A percentile compares a stretch with the other conserved stretches of the same genome.
phyloP scores from a whole-genome alignment of 2,113 vertebrate species.

The Eidolon helvum region DNA sequence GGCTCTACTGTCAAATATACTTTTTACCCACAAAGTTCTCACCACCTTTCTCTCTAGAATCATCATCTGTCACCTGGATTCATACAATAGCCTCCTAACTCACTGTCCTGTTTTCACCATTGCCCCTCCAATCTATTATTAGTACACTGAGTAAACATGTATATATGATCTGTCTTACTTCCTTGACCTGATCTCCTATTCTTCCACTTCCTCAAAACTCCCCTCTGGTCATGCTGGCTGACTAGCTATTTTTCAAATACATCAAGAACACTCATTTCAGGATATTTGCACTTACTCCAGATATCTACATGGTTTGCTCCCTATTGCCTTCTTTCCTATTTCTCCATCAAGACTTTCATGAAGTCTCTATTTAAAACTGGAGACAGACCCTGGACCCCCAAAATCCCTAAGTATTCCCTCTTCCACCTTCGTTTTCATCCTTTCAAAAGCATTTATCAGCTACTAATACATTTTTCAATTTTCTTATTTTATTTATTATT shows the following conservation, averaged over 20 bases:
- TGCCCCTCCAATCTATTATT: background rate
- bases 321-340: background rate
- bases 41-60: background rate
- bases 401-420: background rate
- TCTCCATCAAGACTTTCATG: background rate
- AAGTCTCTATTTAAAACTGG: background rate
- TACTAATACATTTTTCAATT: background rate
- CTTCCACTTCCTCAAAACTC: background rate
- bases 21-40: background rate
- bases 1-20: background rate
- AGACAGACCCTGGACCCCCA: background rate
- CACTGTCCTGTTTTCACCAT: background rate
- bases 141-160: background rate
- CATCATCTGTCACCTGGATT: background rate
- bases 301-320: background rate
- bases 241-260: background rate
- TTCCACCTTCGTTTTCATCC: background rate
- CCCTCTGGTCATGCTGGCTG: background rate
- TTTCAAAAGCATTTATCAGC: background rate
- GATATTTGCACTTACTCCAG: background rate
- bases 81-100: background rate
- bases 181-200: background rate
- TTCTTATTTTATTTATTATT: background rate
- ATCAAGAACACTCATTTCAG: background rate
- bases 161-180: background rate